Percentiles rank a stretch among this genome's conserved stretches.
phyloP scores from a whole-genome alignment of 2,888 invertebrate genomes.

The Gymnosoma rotundatum region DNA sequence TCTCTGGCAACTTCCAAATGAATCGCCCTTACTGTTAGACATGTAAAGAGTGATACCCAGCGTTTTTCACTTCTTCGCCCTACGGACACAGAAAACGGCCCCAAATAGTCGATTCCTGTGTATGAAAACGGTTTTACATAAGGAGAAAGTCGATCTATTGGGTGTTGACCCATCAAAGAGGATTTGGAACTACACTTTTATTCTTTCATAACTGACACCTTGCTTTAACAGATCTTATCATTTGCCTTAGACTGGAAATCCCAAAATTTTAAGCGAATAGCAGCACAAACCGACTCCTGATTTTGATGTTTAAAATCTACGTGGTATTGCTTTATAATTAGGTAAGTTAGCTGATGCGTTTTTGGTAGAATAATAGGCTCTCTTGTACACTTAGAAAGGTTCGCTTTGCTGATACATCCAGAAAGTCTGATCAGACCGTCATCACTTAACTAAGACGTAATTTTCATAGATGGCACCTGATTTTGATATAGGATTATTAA shows the following conservation, averaged over 20 bases:
- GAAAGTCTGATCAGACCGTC: too few species aligned
- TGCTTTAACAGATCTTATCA: constrained; percentile 42
- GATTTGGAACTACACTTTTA: too few species aligned
- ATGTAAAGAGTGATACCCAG: constrained; percentile 71
- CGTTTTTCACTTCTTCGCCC: constrained; percentile 68
- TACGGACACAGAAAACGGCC: constrained; percentile 59
- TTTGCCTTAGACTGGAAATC: constrained; percentile 27
- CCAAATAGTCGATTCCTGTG: constrained; percentile 67
- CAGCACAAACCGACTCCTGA: constrained; percentile 31
- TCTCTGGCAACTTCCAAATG: constrained; percentile 55
- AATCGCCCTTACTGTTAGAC: constrained; percentile 59
- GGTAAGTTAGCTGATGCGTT: constrained; percentile 7
- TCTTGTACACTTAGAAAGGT: too few species aligned
- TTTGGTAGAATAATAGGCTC: constrained; percentile 22
- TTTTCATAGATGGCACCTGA: too few species aligned
- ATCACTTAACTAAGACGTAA: too few species aligned
- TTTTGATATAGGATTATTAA: too few species aligned
- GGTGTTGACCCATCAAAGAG: constrained; percentile 71
- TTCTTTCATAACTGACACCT: constrained; percentile 39
- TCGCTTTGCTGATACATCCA: too few species aligned
- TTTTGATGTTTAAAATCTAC: constrained; percentile 60
- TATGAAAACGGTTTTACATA: constrained; percentile 68
- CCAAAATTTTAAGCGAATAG: neutral
- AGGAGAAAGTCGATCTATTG: constrained; percentile 61
- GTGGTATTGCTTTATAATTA: constrained; percentile 57